A percentile compares a stretch with the other conserved stretches of the same genome.
Evolutionary conservation across 2,888 invertebrate species (phyloP).

Genomic region (Drosophila anomalata): DNA sequence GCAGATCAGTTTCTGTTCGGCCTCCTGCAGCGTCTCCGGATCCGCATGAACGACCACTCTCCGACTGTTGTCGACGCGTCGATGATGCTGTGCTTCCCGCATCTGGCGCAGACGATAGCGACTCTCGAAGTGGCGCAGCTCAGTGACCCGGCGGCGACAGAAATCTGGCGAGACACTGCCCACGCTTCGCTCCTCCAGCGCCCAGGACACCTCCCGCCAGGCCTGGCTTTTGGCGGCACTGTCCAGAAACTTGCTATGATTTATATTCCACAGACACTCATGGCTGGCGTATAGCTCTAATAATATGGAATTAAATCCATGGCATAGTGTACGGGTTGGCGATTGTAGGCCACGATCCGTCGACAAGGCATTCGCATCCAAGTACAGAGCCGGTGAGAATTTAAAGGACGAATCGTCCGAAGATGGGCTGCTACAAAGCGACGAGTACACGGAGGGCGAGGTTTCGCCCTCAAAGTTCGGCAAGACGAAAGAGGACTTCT

Average conservation of each 20-base stretch:
- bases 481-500: background rate
- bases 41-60: background rate
- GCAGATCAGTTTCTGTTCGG: background rate
- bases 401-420: background rate
- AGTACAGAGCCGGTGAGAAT: background rate
- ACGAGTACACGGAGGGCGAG: background rate
- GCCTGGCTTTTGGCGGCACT: too few relatives aligned
- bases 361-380: background rate
- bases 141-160: background rate
- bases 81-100: background rate
- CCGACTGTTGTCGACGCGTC: background rate
- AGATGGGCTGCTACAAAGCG: background rate
- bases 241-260: background rate
- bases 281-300: background rate
- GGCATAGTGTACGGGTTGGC: background rate
- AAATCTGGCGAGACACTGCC: background rate
- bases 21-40: background rate
- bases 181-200: background rate
- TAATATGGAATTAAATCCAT: background rate
- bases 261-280: conserved; percentile 7
- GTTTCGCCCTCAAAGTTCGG: background rate
- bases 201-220: background rate
- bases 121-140: conserved; percentile 1
- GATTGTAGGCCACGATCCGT: background rate
- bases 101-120: background rate